These are phyloP conservation scores for Pediacus dermestoides DNA, from an alignment of 2,888 invertebrate species.

Conservation along the genomic window DNA sequence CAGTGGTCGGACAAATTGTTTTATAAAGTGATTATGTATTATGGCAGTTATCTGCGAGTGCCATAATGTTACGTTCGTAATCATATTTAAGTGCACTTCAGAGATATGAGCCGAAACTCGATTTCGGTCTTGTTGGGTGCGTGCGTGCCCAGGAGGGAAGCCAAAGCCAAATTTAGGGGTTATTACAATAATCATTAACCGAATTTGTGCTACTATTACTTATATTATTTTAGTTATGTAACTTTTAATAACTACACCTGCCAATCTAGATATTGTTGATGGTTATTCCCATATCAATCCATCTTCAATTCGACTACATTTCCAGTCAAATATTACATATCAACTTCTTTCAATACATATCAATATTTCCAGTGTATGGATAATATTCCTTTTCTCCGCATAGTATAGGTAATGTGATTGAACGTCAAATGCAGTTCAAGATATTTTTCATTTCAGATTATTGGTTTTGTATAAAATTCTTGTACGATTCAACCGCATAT, in stretches of 20 bases:
- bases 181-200: too few relatives aligned
- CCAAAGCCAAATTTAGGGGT: slow-evolving; percentile 30
- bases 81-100: slow-evolving; percentile 40
- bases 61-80: slow-evolving; percentile 41
- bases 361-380: too few relatives aligned
- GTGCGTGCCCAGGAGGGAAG: slow-evolving; percentile 21
- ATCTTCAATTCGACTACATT: too few relatives aligned
- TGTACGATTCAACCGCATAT: slow-evolving; percentile 20
- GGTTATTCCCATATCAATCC: too few relatives aligned
- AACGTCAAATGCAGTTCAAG: slow-evolving; percentile 35
- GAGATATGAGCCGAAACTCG: slow-evolving; percentile 31
- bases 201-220: too few relatives aligned
- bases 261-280: too few relatives aligned
- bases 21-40: slow-evolving; percentile 74
- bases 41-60: slow-evolving; percentile 50
- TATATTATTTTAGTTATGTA: too few relatives aligned
- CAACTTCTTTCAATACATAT: too few relatives aligned
- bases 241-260: too few relatives aligned
- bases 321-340: too few relatives aligned
- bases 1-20: slow-evolving; percentile 73
- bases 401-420: too few relatives aligned
- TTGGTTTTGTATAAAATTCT: slow-evolving; percentile 35
- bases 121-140: slow-evolving; percentile 25
- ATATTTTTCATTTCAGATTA: slow-evolving; percentile 39
- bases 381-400: too few relatives aligned